Conservation (phyloP, 2,888 invertebrate species). For the Ecliptopera silaceata region DNA sequence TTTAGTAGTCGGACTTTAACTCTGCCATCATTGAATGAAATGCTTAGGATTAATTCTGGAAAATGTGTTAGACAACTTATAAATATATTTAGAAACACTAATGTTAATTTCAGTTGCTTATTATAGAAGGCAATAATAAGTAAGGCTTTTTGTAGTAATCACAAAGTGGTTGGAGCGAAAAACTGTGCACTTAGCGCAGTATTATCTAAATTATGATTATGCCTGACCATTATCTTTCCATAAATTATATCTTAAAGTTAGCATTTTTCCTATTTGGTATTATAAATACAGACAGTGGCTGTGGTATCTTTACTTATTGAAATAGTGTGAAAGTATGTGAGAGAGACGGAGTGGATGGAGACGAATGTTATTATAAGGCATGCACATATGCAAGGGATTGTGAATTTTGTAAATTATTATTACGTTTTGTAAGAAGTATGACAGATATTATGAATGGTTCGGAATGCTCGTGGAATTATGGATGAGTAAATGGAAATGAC, state of each 20-base stretch:
- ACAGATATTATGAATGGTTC: conserved; percentile 56
- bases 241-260: conserved; percentile 70
- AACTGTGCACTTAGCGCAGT: conserved; percentile 73
- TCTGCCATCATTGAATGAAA: conserved; percentile 8
- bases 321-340: conserved; percentile 61
- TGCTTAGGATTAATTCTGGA: conserved; percentile 8
- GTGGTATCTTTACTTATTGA: conserved; percentile 82
- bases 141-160: conserved; percentile 27
- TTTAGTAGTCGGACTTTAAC: conserved; percentile 13
- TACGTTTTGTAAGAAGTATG: conserved; percentile 74
- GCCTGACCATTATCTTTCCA: conserved; percentile 74
- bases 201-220: conserved; percentile 61
- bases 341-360: conserved; percentile 64
- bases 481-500: conserved; percentile 54
- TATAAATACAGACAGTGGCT: conserved; percentile 83
- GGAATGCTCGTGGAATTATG: conserved; percentile 34
- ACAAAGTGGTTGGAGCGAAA: conserved; percentile 39
- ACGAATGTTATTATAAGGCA: conserved; percentile 79
- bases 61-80: conserved; percentile 12
- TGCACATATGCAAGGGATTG: conserved; percentile 82
- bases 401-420: conserved; percentile 80
- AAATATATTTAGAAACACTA: conserved; percentile 11
- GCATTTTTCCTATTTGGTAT: conserved; percentile 83
- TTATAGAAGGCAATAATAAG: conserved; percentile 31
- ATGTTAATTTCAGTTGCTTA: conserved; percentile 21